Evolutionary conservation across 1,140 invertebrate species (phyloP).

Genomic region (Heliconius nattereri): DNA sequence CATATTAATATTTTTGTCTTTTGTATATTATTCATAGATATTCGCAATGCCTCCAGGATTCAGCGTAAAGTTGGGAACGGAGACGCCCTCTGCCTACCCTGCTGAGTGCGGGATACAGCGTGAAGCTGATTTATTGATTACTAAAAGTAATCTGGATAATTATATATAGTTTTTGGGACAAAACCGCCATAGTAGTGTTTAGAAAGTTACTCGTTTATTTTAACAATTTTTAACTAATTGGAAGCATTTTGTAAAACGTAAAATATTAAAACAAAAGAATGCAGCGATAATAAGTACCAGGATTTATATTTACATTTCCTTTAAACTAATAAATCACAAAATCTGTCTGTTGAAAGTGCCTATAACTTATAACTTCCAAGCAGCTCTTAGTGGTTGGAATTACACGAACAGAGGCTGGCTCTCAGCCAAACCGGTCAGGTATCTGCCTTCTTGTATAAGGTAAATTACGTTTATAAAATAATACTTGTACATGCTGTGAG

Average conservation of each 20-base stretch:
- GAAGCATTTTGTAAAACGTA: background rate
- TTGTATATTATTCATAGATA: too few species aligned
- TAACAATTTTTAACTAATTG: background rate
- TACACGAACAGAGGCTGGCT: slow-evolving; percentile 8
- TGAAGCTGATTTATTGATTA: too few species aligned
- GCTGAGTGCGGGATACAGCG: too few species aligned
- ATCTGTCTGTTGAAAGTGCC: slow-evolving; percentile 10
- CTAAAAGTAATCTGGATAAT: too few species aligned
- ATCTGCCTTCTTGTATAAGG: slow-evolving; percentile 1
- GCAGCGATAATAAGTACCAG: background rate
- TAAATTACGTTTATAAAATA: background rate
- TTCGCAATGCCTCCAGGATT: too few species aligned
- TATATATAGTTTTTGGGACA: too few species aligned
- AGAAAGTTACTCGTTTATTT: background rate
- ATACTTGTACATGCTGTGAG: background rate
- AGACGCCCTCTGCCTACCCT: too few species aligned
- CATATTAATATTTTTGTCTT: background rate
- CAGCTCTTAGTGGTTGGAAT: slow-evolving; percentile 8
- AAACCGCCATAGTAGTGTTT: too few species aligned
- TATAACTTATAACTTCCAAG: slow-evolving; percentile 12
- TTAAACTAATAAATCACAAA: slow-evolving; percentile 13
- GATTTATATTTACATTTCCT: background rate
- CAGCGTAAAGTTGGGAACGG: too few species aligned
- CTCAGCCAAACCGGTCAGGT: slow-evolving; percentile 1
- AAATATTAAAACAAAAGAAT: background rate